Evolutionary conservation across 2,888 invertebrate species (phyloP).

Genomic region (Ormyrus thymus): DNA sequence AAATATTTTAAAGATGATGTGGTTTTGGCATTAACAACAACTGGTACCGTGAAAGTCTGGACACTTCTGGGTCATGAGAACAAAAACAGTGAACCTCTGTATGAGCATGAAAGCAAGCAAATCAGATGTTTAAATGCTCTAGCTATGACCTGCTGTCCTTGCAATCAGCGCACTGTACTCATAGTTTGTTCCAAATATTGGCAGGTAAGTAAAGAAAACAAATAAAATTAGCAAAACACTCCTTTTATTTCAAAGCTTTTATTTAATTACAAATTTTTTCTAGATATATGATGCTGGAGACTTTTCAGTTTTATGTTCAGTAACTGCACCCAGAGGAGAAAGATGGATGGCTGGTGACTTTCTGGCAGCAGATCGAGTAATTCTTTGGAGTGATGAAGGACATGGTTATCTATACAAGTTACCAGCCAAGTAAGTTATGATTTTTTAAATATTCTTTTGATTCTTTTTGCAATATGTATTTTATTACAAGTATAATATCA

Average conservation of each 20-base stretch:
- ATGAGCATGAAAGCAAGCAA: constrained; percentile 98
- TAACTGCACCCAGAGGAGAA: constrained; percentile 91
- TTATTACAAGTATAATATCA: neutral
- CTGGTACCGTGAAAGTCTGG: constrained; percentile 98
- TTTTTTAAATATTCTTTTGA: neutral
- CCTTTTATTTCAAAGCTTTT: neutral
- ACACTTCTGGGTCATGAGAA: constrained; percentile 92
- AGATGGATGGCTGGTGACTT: constrained; percentile 98
- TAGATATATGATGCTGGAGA: constrained; percentile 90
- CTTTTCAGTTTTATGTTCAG: constrained; percentile 95
- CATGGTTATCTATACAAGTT: constrained; percentile 96
- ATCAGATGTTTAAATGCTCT: constrained; percentile 95
- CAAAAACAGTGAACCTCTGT: constrained; percentile 90
- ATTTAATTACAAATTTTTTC: constrained; percentile 60
- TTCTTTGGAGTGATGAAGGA: constrained; percentile 97
- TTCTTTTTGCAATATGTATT: constrained; percentile 20
- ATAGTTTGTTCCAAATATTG: constrained; percentile 98
- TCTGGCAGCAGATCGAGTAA: constrained; percentile 90
- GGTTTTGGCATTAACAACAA: constrained; percentile 94
- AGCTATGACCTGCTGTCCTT: constrained; percentile 93
- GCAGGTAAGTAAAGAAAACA: constrained; percentile 80
- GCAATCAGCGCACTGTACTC: constrained; percentile 96
- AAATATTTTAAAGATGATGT: constrained; percentile 88
- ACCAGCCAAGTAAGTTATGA: constrained; percentile 90
- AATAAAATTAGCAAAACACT: neutral